A percentile compares a stretch with the other conserved stretches of the same genome.
These are phyloP conservation scores for Plectropomus leopardus DNA, from an alignment of 2,113 vertebrate species.

Conservation along the genomic window DNA sequence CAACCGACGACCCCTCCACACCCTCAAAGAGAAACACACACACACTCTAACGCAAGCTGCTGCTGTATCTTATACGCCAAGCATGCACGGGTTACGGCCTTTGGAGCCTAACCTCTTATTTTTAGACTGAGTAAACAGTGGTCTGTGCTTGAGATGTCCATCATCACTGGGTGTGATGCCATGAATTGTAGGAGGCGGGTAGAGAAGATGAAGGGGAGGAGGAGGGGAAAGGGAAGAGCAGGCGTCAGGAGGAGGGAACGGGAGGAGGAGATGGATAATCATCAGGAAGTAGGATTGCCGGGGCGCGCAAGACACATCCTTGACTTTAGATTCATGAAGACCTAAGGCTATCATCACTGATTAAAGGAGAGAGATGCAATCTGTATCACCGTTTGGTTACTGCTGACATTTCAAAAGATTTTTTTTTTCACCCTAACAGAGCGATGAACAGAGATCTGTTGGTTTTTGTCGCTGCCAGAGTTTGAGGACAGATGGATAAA, in stretches of 20 bases:
- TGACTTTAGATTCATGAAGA: conserved; percentile 49
- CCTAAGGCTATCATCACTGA: conserved; percentile 46
- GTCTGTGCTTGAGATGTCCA: conserved; percentile 61
- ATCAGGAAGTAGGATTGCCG: conserved; percentile 55
- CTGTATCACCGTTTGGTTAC: conserved; percentile 11
- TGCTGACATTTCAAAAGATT: conserved; percentile 29
- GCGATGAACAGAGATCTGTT: conserved; percentile 23
- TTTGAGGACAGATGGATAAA: conserved; percentile 38
- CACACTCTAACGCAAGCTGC: background rate
- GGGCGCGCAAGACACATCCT: conserved; percentile 56
- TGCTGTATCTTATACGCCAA: conserved; percentile 33
- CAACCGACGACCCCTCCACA: conserved; percentile 36
- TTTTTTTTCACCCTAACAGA: conserved; percentile 20
- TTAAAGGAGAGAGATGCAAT: conserved; percentile 52
- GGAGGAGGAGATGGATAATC: conserved; percentile 60
- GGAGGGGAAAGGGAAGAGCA: conserved; percentile 37
- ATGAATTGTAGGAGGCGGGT: conserved; percentile 31
- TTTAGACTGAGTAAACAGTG: conserved; percentile 61
- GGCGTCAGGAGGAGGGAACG: conserved; percentile 16
- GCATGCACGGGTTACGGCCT: conserved; percentile 19
- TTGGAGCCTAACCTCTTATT: conserved; percentile 58
- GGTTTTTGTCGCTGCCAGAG: background rate
- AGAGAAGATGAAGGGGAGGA: conserved; percentile 34
- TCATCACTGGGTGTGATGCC: conserved; percentile 38
- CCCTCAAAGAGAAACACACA: conserved; percentile 22